Base-by-base conservation (phyloP, 2,888 invertebrate genomes). In the Parnassius orleans region DNA sequence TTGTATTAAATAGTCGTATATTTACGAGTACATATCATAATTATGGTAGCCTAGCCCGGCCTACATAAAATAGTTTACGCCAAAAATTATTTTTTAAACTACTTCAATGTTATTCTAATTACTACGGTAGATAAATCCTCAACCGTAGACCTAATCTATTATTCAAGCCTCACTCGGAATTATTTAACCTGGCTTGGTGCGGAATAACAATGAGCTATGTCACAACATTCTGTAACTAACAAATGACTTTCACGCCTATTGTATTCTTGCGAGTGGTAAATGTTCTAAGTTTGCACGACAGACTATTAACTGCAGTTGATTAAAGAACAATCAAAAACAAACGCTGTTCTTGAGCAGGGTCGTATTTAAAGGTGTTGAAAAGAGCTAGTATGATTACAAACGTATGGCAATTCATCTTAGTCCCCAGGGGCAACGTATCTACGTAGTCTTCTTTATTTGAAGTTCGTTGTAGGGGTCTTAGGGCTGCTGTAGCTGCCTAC, bases 151-250 rank as follows among this genome's bases (percentile, higher is more conserved):
- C 63, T 68, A 69, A 72, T 75, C 69, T 66, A 70, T 74, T 74
- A 75, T 76, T 75, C 68, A 69, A 67, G 66, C 24, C 65, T 64
- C 47, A 63, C 46, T 51, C 65, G 69, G 78, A 78, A 78, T 77
- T 77, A 76, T 79, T 78, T 75, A 77, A 72, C 68, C 69, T 73
- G 74, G 79, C 73, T 77, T 78, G 74, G 74, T 70, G 65, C 67
- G 66, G 78, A 80, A 78, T 80, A 67, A 68, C 72, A 78, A 81
- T 74, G 73, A 76, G 70, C 53, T 59, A 65, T 63, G 66, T 66
- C 68, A 68, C 64, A 64, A 66, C 55, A 47, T 63, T 59, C 61
- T 61, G 57, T 53, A 55, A 19, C 47, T 51, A 57, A 56, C 61
- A 55, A 61, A 62, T 58, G 41, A 55, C 61, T 63, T 59, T 63